Evolutionary conservation across 2,113 vertebrate species (phyloP).

Genomic region (Chionomys nivalis): DNA sequence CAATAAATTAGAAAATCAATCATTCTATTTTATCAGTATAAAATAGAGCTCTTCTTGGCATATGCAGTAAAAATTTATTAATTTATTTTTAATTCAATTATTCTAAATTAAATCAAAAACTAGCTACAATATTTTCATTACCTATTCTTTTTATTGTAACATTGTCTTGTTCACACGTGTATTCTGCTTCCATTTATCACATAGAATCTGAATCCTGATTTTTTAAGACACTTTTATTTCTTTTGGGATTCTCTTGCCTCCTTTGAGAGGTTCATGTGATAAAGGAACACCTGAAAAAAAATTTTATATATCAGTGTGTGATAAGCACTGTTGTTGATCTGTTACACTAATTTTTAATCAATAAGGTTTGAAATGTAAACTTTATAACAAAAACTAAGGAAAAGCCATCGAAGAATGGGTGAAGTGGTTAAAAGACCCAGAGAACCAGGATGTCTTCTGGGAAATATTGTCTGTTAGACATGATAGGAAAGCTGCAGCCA

Average conservation of each 20-base stretch:
- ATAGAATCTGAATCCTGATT: not conserved
- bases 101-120: not conserved
- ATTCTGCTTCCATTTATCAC: not conserved
- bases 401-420: not conserved
- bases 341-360: not conserved
- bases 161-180: accelerated
- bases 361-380: not conserved
- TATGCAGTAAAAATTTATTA: not conserved
- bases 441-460: not conserved
- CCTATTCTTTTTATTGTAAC: not conserved
- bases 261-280: not conserved
- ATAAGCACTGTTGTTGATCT: not conserved
- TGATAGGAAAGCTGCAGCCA: not conserved
- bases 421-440: not conserved
- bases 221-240: not conserved
- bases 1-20: conserved; percentile 62
- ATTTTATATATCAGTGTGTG: not conserved
- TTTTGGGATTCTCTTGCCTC: not conserved
- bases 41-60: conserved; percentile 42
- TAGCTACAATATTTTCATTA: not conserved
- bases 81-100: conserved; percentile 3
- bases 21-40: conserved; percentile 52
- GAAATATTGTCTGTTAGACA: not conserved
- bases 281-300: not conserved
- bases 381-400: not conserved